A percentile compares a stretch with the other conserved stretches of the same genome.
These are phyloP conservation scores for Argyrosomus japonicus DNA, from an alignment of 2,113 vertebrate genomes.

Conservation along the genomic window DNA sequence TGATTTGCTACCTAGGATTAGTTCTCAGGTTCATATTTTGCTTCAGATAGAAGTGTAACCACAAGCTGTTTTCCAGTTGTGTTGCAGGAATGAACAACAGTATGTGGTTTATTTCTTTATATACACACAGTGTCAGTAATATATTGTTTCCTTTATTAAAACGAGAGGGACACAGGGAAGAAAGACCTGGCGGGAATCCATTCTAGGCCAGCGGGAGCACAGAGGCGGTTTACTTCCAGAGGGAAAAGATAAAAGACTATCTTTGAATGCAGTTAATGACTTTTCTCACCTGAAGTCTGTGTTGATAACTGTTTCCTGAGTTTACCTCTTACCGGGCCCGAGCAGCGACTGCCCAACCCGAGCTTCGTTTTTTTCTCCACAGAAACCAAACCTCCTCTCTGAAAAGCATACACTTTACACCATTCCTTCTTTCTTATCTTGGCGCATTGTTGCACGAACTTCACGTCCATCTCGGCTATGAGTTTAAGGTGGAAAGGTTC, in stretches of 20 bases:
- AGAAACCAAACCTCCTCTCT: background rate
- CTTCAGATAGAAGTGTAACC: background rate
- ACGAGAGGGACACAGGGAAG: constrained; percentile 11
- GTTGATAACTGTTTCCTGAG: constrained; percentile 35
- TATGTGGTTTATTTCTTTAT: background rate
- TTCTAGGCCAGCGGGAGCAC: constrained; percentile 25
- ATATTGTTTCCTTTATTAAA: constrained; percentile 29
- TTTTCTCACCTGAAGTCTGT: constrained; percentile 52
- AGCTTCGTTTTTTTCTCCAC: background rate
- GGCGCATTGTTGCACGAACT: constrained; percentile 9
- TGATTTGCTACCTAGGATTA: background rate
- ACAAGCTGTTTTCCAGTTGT: background rate
- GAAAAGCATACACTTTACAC: background rate
- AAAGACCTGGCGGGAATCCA: constrained; percentile 40
- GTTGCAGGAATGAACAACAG: background rate
- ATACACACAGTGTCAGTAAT: background rate
- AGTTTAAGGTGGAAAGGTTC: constrained; percentile 49
- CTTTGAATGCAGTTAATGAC: constrained; percentile 57
- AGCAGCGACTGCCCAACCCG: background rate
- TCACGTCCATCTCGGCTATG: constrained; percentile 24
- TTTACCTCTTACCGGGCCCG: constrained; percentile 20
- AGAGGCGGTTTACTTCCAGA: constrained; percentile 34
- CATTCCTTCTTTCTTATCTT: constrained; percentile 20
- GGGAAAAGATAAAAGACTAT: constrained; percentile 46
- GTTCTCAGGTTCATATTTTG: background rate